A percentile compares a stretch with the other conserved stretches of the same genome.
Evolutionary conservation across 2,888 invertebrate species (phyloP).

Genomic region (Ennomos erosarius): DNA sequence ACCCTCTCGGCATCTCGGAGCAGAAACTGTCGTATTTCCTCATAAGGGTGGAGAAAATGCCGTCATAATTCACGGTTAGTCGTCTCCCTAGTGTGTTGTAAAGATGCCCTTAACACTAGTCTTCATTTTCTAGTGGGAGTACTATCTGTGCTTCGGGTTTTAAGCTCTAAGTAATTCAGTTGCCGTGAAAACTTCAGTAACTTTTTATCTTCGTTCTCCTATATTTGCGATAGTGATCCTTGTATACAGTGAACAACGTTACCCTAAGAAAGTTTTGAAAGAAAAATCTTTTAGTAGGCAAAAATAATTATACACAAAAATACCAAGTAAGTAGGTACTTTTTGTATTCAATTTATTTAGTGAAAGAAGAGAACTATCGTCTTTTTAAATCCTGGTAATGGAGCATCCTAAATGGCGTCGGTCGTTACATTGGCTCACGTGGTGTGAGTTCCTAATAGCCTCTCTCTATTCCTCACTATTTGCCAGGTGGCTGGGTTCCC

Average conservation of each 20-base stretch:
- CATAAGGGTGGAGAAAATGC: slow-evolving; percentile 82
- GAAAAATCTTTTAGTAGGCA: no score
- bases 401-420: slow-evolving; percentile 65
- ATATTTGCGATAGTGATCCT: no score
- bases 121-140: slow-evolving; percentile 77
- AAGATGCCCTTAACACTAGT: slow-evolving; percentile 84
- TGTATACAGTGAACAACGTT: no score
- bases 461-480: slow-evolving; percentile 76
- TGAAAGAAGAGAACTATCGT: slow-evolving; percentile 38
- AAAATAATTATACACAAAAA: no score
- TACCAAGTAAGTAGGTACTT: no score
- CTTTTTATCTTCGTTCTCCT: not conserved
- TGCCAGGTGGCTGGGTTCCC: slow-evolving; percentile 75
- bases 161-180: slow-evolving; percentile 16
- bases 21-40: slow-evolving; percentile 82
- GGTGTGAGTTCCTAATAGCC: slow-evolving; percentile 75
- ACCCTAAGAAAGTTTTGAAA: no score
- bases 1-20: slow-evolving; percentile 63
- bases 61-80: slow-evolving; percentile 81
- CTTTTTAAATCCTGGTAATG: slow-evolving; percentile 62
- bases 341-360: slow-evolving; percentile 1
- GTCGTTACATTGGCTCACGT: slow-evolving; percentile 71
- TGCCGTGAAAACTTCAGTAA: slow-evolving; percentile 6
- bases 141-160: slow-evolving; percentile 59
- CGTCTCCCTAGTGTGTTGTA: slow-evolving; percentile 79